Percentiles rank a stretch among this genome's conserved stretches.
Evolutionary conservation across 2,797 vertebrate genomes (phyloP).

Genomic region (Orientallactaga sibirica): DNA sequence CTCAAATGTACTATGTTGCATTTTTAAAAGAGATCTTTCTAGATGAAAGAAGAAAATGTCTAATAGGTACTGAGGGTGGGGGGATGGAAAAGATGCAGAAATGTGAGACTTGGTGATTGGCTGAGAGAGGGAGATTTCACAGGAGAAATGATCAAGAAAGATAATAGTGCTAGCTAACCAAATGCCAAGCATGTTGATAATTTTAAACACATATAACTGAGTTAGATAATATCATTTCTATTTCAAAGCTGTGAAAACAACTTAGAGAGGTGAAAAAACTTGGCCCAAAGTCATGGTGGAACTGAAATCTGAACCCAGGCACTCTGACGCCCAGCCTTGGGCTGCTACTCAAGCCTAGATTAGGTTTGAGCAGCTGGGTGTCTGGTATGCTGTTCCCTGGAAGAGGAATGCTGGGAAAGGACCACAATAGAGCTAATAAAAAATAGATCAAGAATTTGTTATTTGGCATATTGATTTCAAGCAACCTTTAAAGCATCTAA

Average conservation of each 20-base stretch:
- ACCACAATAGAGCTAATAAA: not conserved
- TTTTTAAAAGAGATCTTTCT: conserved; percentile 6
- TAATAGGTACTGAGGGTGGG: not conserved
- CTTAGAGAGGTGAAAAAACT: not conserved
- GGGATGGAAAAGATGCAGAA: not conserved
- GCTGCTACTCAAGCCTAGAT: not conserved
- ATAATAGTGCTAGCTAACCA: not conserved
- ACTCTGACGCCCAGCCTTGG: not conserved
- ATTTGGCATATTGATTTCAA: conserved; percentile 15
- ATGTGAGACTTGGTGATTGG: not conserved
- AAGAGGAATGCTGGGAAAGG: not conserved
- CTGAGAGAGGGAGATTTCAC: not conserved
- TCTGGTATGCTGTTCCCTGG: not conserved
- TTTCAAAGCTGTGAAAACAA: not conserved
- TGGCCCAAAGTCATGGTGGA: not conserved
- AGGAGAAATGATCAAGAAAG: not conserved
- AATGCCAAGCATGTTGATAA: not conserved
- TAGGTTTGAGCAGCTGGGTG: not conserved
- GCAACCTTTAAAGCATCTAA: conserved; percentile 6
- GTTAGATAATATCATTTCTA: not conserved
- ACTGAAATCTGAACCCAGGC: not conserved
- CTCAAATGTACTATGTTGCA: not conserved
- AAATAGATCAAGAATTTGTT: conserved; percentile 18
- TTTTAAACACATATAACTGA: not conserved
- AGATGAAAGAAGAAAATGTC: not conserved